Percentiles rank a stretch among this genome's conserved stretches.
Conservation (phyloP, 2,888 invertebrate genomes). For the Amiota mariae region DNA sequence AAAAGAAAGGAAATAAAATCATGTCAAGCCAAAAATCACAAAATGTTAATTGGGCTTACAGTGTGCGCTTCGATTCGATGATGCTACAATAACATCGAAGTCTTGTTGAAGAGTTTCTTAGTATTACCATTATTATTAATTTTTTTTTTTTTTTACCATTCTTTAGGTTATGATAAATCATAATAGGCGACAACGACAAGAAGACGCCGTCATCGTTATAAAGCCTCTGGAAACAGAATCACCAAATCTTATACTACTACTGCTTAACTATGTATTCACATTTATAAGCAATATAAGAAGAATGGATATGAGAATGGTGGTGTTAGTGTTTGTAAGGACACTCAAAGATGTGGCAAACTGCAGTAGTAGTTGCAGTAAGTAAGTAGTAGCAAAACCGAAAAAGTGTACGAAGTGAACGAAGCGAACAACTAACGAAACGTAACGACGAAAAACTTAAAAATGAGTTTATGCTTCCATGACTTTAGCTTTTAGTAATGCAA, state of each 20-base stretch:
- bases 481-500: conserved; percentile 47
- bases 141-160: not conserved
- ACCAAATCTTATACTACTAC: no score
- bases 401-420: not conserved
- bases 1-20: conserved; percentile 47
- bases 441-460: conserved; percentile 50
- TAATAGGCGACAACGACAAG: conserved; percentile 27
- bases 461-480: conserved; percentile 49
- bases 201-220: not conserved
- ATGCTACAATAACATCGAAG: not conserved
- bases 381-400: not conserved
- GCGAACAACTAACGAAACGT: conserved; percentile 56
- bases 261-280: no score
- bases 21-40: conserved; percentile 37
- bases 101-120: not conserved
- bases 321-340: no score
- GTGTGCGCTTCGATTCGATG: not conserved
- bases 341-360: not conserved
- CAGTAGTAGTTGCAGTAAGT: not conserved
- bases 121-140: not conserved
- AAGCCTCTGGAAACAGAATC: not conserved
- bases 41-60: conserved; percentile 63
- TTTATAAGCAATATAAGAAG: no score
- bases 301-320: no score
- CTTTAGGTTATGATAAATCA: conserved; percentile 15